These are phyloP conservation scores for Antheraea pernyi DNA, from an alignment of 1,140 invertebrate genomes.

Conservation along the genomic window DNA sequence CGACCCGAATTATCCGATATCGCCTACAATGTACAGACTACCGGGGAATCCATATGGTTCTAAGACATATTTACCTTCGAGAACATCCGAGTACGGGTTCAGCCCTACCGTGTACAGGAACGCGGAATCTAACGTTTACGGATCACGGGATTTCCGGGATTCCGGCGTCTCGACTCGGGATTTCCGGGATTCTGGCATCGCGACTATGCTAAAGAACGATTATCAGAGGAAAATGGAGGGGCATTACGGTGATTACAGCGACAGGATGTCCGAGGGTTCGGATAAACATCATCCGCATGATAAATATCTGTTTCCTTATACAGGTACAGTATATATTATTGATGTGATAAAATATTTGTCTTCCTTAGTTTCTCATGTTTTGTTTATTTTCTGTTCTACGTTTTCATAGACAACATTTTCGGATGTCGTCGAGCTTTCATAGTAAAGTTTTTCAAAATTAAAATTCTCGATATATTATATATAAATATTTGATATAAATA, in stretches of 20 bases:
- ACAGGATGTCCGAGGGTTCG: conserved; percentile 85
- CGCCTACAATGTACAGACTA: conserved; percentile 66
- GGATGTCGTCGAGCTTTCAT: no score
- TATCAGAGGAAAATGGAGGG: conserved; percentile 77
- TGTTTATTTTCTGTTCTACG: no score
- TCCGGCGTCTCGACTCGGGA: conserved; percentile 78
- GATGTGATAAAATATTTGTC: background rate
- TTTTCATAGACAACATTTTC: no score
- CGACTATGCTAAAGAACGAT: conserved; percentile 73
- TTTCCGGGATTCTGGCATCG: conserved; percentile 78
- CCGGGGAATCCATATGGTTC: conserved; percentile 71
- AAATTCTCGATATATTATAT: no score
- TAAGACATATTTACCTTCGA: conserved; percentile 67
- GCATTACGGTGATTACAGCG: conserved; percentile 78
- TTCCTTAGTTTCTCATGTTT: no score
- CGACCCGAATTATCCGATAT: conserved; percentile 71
- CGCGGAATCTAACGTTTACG: conserved; percentile 61
- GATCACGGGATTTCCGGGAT: conserved; percentile 69
- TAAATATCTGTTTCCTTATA: conserved; percentile 89
- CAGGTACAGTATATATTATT: conserved; percentile 74
- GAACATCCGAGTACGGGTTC: conserved; percentile 73
- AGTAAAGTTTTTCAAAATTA: no score
- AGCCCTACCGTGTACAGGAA: conserved; percentile 74
- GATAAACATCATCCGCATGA: conserved; percentile 87
- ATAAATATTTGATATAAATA: no score